Base-by-base conservation (phyloP, 2,797 vertebrate species). In the Psittacula derbiana region DNA sequence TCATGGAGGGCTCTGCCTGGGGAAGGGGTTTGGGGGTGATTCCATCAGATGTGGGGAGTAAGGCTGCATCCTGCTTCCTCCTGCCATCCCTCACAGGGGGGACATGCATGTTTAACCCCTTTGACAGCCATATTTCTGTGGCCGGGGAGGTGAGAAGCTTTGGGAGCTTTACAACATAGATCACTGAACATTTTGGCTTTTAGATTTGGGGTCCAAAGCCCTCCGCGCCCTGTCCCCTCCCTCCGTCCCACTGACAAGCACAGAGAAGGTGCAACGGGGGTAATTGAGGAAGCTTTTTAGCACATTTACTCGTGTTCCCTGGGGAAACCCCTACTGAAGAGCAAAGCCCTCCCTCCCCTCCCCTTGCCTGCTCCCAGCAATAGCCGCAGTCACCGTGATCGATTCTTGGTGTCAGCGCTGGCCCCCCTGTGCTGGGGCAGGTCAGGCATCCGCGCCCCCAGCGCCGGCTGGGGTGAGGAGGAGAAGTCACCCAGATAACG, bases 21-120 rank as follows among this genome's bases (percentile, higher is more conserved):
- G 38, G 71, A 41, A n/a, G 25, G 61, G 49, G 38, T 40, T 81
- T 55, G 30, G 15, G 0, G 1, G 6, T 0, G 4, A 57, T 10
- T 49, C 31, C 31, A 2, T 53, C 7, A 0, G 46, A 20, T 0
- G 0, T 3, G 38, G 60, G 30, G 28, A 24, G 41, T 13, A 27
- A 40, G 31, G 14, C 71, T 53, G 11, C 4, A 1, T 36, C 21
- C 49, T 0, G 3, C 27, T 31, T 19, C 24, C 60, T 36, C 30
- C 43, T 33, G 36, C 31, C 11, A 4, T 2, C 10, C 27, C 72
- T 33, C 5, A 1, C 16, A 4, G 36, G 10, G 25, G 6, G 1
- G 33, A 52, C 41, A 24, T 3, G 33, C 41, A 9, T 38, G 28
- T 84, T 90, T 60, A 53, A 84, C 36, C 43, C 33, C 64, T 82